Evolutionary conservation across 1,140 invertebrate genomes (phyloP), one percentile per base, ranked within the genome.

Genomic region (Zeugodacus cucurbitae): DNA sequence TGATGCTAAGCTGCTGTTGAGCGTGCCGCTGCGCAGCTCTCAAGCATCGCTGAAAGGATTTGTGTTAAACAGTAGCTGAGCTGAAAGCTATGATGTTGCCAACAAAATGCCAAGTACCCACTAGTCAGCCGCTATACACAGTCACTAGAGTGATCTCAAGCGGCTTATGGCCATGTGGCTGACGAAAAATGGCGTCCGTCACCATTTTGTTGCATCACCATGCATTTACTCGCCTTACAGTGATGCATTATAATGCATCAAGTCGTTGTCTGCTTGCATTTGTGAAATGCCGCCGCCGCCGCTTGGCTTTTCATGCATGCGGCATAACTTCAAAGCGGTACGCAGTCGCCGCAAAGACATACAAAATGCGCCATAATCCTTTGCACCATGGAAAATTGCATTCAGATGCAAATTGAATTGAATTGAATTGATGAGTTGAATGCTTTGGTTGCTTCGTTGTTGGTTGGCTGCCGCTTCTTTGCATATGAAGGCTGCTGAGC

Each of bases 371-470:
- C 70, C 87, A 82, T 82, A 88, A 88, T 74, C 70, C 87, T 57
- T 48, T 87, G 37, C 86, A 70, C 22, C 62, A 88, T 82, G 67
- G 87, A 82, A 88, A 88, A 74, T 82, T 88, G 87, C 87, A 88
- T 82, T 62, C 48, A 87, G 58, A 87, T 88, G 41, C 87, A 88
- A 87, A 64, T 87, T 87, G 62, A 78, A 88, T 88, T 88, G 87
- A 74, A 88, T 70, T 82, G 87, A 88, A 82, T 82, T 82, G 74
- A 82, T 82, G 74, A 82, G 74, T 82, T 82, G 74, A 82, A 54
- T 48, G n/a, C 41, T 82, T 82, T 82, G 37, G n/a, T 44, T 37
- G 67, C n/a, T 70, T 41, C n/a, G 74, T 48, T 20, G 44, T 26
- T 64, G 57, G 6, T 59, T 87, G 32, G 14, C 37, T 22, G 26